Evolutionary conservation across 2,888 invertebrate genomes (phyloP), one percentile per base, ranked within the genome.

Genomic region (Erebia epiphron): DNA sequence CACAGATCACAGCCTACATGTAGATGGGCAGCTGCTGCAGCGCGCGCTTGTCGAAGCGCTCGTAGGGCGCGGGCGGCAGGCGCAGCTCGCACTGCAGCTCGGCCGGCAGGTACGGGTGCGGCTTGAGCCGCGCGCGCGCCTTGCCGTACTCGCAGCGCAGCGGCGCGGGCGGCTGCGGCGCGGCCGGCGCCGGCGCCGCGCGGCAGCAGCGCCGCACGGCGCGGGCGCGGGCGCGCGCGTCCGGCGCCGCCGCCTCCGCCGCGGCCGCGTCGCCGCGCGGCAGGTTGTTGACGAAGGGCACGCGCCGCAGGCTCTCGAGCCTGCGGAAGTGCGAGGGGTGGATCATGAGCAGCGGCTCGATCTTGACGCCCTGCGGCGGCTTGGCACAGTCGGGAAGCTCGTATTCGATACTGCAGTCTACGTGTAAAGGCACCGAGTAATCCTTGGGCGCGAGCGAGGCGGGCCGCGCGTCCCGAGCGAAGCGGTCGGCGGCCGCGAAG

Each of bases 401-500:
- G 94, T 97, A 97, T 93, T 97, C 97, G 83, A 97, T 97, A 94
- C 97, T 97, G 94, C 97, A 97, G 92, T 97, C 97, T 88, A 97
- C 97, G 94, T 97, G 97, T 87, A 97, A 94, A 83, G 97, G 97
- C 90, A 97, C 95, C 88, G 96, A 96, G 93, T 97, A 97, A 90
- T 97, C 97, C 94, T 97, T 97, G 88, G 95, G 95, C 81, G 94
- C 93, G 81, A 92, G 89, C 85, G 90, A 88, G 84, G 90, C 89
- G 76, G 91, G 90, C 84, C 89, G 91, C 84, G 87, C 85, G 82
- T 91, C 89, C 85, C 90, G 87, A 90, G 82, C 86, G 88, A 62
- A 62, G 62, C 62, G 62, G 46, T 62, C 62, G 62, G 46, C 62
- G 80, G 86, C 87, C 91, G 92, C 87, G 92, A 91, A 87, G 88